phyloP scores from a whole-genome alignment of 2,797 vertebrate genomes.

The Phylloscopus collybita region DNA sequence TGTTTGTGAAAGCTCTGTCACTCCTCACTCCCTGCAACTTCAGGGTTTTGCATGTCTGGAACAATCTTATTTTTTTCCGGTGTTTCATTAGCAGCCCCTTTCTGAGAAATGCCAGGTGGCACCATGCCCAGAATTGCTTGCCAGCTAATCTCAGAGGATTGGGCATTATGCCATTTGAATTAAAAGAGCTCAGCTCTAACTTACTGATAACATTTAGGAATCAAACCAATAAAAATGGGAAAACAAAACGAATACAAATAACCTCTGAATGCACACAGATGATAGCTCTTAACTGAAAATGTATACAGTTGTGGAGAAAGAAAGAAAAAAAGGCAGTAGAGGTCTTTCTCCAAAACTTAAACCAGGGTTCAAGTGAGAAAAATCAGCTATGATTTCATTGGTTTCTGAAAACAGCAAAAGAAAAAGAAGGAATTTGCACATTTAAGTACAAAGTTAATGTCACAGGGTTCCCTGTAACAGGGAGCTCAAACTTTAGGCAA shows the following conservation, averaged over 20 bases:
- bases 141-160: conserved; percentile 62
- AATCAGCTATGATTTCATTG: background rate
- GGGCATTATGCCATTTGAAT: conserved; percentile 61
- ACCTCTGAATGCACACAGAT: background rate
- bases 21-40: conserved; percentile 48
- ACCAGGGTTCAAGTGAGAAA: background rate
- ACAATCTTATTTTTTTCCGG: conserved; percentile 64
- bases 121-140: conserved; percentile 54
- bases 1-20: conserved; percentile 61
- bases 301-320: background rate
- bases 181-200: conserved; percentile 48
- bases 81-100: conserved; percentile 63
- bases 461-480: background rate
- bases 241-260: background rate
- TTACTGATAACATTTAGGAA: conserved; percentile 57
- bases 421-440: background rate
- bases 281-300: background rate
- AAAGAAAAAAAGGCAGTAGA: background rate
- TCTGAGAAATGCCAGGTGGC: conserved; percentile 62
- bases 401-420: background rate
- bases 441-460: background rate
- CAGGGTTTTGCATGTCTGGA: conserved; percentile 54
- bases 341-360: background rate
- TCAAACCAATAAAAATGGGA: conserved; percentile 43
- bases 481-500: conserved; percentile 19